Base-by-base conservation (phyloP, 2,113 vertebrate genomes). In the Notothenia coriiceps region DNA sequence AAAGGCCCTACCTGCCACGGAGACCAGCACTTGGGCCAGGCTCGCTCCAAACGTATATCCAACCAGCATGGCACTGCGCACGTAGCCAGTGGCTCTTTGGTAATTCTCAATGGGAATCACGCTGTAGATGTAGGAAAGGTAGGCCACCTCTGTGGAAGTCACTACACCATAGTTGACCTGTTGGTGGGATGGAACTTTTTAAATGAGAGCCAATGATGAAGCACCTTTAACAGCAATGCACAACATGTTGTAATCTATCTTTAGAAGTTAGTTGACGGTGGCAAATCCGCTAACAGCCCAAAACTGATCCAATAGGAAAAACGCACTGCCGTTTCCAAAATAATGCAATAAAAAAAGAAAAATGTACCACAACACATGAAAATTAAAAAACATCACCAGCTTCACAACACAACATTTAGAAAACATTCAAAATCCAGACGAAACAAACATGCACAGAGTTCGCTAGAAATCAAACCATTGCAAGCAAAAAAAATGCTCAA, bases 41-140 rank as follows among this genome's bases (percentile, higher is more conserved):
- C 86, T 74, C 54, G 93, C 90, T 10, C 93, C 94, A 73, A 90
- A 76, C 6, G 94, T 95, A 67, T 89, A 95, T 54, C 93, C 94
- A 35, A 72, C 66, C 74, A 95, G 59, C 91, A 91, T 90, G 14
- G 94, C 89, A 52, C 93, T 89, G 18, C 94, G 93, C 51, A 95
- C 78, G 47, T 93, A 95, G 50, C 93, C 91, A 1, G 95, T 95
- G 75, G 93, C 95, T 77, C 57, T 77, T 82, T 95, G 94, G 78
- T 93, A 95, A 65, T 79, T 77, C 44, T 93, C 89, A 8, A 76
- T 13, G 43, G 93, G 85, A 65, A 95, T 93, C 10, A 94, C 59
- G 1, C 92, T 94, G 86, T 95, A 95, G 80, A 95, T 95, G 55
- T 95, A 95, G 59, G 95, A 95, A 33, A 94, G 91, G 77, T 94